Evolutionary conservation across 2,113 vertebrate genomes (phyloP).

Genomic region (Pseudonaja textilis): DNA sequence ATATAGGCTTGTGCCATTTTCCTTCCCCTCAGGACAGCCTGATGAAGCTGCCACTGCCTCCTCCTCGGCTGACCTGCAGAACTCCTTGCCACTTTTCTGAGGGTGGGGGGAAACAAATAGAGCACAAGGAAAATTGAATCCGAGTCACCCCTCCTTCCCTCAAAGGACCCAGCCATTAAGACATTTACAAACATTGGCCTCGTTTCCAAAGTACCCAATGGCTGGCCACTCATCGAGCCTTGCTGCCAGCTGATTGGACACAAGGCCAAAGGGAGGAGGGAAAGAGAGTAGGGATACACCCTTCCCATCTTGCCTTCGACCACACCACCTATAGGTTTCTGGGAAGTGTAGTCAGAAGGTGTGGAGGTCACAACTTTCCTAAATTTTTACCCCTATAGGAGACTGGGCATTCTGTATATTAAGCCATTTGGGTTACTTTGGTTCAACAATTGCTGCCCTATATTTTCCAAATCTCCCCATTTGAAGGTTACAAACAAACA

Average conservation of each 20-base stretch:
- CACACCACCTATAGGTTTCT: not conserved
- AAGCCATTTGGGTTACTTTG: not conserved
- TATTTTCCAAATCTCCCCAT: not conserved
- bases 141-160: not conserved
- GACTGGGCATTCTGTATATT: not conserved
- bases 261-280: not conserved
- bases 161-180: not conserved
- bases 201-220: not conserved
- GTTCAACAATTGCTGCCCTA: not conserved
- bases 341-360: not conserved
- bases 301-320: not conserved
- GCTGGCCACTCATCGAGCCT: not conserved
- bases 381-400: not conserved
- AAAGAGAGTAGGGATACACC: not conserved
- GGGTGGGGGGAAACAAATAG: not conserved
- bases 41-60: not conserved
- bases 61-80: not conserved
- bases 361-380: not conserved
- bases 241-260: not conserved
- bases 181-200: not conserved
- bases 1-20: not conserved
- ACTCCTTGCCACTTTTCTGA: not conserved
- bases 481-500: not conserved
- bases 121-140: not conserved
- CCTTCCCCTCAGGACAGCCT: not conserved